Base-by-base conservation (phyloP, 1,140 invertebrate species). In the Zaprionus lachaisei region DNA sequence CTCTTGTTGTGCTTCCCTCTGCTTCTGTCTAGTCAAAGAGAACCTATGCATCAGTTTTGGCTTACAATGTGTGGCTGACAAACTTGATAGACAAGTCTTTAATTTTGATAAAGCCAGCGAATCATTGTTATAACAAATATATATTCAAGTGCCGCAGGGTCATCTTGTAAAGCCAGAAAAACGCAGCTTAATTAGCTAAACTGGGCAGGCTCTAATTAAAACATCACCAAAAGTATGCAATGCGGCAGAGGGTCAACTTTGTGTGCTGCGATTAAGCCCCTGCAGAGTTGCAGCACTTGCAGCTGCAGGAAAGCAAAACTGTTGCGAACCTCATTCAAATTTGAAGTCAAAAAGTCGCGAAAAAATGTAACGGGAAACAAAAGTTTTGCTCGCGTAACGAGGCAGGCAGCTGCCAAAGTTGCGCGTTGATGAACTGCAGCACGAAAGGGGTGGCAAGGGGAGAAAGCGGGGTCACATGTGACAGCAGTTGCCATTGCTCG, bases 251-350 rank as follows among this genome's bases (percentile, higher is more conserved):
- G 17, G 55, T 6, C 17, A 64, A 67, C 34, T 37, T 79, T 82
- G 61, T 49, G 11, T 38, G 38, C 61, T 73, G 26, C 56, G 65
- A 60, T 72, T 86, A 85, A 80, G n/a, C 41, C n/a, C n/a, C 77
- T 68, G 83, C 61, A 85, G 80, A 86, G 77, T 86, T 80, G 62
- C 38, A 15, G 38, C 14, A n/a, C 54, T 64, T 41, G 69, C 62
- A 57, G 41, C 49, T 68, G 38, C 47, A 22, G 47, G n/a, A 51
- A 26, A 56, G 14, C 83, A 77, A 80, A 77, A 86, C 68, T 83
- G 81, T 80, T 87, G 77, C 80, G 72, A 67, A 86, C 82, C 86
- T 80, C 77, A 86, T 86, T 82, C 79, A 83, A 87, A 86, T 77
- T 87, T 83, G 37, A 80, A 80, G 80, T 87, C 70, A 69, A 60